Conservation (phyloP, 2,113 vertebrate species). For the Telmatochromis sp. region DNA sequence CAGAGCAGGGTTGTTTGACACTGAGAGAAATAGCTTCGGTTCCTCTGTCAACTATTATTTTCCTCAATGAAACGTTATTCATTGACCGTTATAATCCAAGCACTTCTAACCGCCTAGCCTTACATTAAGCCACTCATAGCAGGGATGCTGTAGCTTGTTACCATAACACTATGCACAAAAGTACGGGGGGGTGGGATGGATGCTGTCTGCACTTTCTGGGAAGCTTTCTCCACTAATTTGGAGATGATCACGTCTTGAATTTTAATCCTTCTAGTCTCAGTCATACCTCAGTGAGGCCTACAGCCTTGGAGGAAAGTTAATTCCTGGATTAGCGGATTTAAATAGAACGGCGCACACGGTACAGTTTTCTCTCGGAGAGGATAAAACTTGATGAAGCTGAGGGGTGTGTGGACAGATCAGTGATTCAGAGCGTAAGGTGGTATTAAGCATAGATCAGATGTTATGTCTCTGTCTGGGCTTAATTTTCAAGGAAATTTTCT, state of each 20-base stretch:
- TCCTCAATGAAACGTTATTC: not conserved
- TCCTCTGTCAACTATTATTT: not conserved
- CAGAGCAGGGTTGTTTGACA: not conserved
- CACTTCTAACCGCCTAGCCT: constrained; percentile 46
- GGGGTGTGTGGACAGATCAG: not conserved
- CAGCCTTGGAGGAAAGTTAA: not conserved
- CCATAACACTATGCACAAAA: constrained; percentile 48
- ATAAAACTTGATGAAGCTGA: not conserved
- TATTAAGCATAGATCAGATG: not conserved
- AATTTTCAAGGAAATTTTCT: not conserved
- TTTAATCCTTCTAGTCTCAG: constrained; percentile 1
- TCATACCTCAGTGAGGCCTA: not conserved
- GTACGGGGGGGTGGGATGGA: not conserved
- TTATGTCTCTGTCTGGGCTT: not conserved
- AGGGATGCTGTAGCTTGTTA: not conserved
- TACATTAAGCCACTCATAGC: not conserved
- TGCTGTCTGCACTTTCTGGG: not conserved
- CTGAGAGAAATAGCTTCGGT: not conserved
- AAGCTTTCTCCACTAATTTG: not conserved
- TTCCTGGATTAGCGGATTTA: constrained; percentile 22
- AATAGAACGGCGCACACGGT: not conserved
- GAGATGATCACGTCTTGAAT: not conserved
- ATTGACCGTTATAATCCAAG: constrained; percentile 12
- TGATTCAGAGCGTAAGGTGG: not conserved
- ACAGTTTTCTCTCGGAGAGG: not conserved